Base-by-base conservation (phyloP, 2,113 vertebrate genomes). In the Hemiprocne comata region DNA sequence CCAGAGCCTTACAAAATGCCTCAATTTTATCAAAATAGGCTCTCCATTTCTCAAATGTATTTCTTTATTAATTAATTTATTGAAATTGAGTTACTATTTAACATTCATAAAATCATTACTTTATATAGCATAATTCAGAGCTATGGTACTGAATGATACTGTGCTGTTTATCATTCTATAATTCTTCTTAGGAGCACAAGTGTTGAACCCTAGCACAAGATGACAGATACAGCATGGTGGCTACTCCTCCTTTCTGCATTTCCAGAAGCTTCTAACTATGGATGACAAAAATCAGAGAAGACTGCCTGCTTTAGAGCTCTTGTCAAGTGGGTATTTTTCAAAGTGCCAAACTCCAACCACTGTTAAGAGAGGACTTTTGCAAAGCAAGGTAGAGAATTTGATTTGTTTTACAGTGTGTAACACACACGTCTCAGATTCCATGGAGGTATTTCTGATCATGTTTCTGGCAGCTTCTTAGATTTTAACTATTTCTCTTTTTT, bases 41-140 rank as follows among this genome's bases (percentile, higher is more conserved):
- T 89, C n/a, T 85, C 51, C 3, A 5, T n/a, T 90, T 89, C 38
- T 66, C 28, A 44, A 46, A 76, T 18, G 9, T 40, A 48, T 64
- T 72, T 79, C 87, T 80, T 87, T 70, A 71, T 67, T 76, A 92
- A 90, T 62, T 85, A 86, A 44, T 92, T 91, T 82, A 46, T 11
- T 89, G 66, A 70, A 82, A 91, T 89, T 77, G 53, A 58, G 31
- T 57, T 44, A 57, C 85, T 84, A 61, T 65, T 60, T 94, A 94
- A 57, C 40, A 38, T 62, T 89, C 40, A 61, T 50, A 36, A 95
- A 92, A 28, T 19, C 12, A 57, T 21, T 2, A 57, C 31, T 54
- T 9, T 3, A 87, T 72, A n/a, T 60, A 77, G 28, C 34, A 44
- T 14, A 74, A 92, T 53, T 76, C 72, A 26, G 36, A 79, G 20